These are phyloP conservation scores for Stegodyphus dumicola DNA, from an alignment of 1,140 invertebrate genomes.

Conservation along the genomic window DNA sequence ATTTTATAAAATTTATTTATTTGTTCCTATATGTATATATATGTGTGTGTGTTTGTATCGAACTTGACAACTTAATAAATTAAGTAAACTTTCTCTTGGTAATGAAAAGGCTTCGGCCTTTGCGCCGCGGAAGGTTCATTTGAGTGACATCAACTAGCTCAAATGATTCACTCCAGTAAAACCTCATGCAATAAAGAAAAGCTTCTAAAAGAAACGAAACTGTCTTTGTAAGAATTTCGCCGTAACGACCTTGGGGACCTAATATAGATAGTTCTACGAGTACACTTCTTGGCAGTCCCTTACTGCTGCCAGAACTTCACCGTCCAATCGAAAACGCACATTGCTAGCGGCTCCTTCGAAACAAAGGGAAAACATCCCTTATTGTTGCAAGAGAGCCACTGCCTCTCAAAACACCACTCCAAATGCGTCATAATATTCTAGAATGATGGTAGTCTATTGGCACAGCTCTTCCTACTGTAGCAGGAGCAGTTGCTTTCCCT, in stretches of 20 bases:
- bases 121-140: too few relatives aligned
- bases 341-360: constrained; percentile 2
- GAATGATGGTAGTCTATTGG: too few relatives aligned
- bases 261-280: constrained; percentile 41
- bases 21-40: too few relatives aligned
- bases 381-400: neutral
- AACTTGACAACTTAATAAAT: too few relatives aligned
- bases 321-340: neutral
- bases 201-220: neutral
- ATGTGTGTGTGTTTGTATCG: too few relatives aligned
- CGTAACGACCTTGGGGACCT: constrained; percentile 26
- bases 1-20: too few relatives aligned
- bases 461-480: too few relatives aligned
- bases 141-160: too few relatives aligned
- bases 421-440: neutral
- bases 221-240: constrained; percentile 20
- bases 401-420: neutral
- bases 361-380: constrained; percentile 13
- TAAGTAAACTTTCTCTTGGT: too few relatives aligned
- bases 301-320: neutral
- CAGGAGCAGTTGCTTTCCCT: too few relatives aligned
- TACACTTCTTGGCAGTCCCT: constrained; percentile 32
- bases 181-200: neutral
- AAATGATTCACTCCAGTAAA: too few relatives aligned
- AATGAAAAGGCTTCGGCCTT: too few relatives aligned